phyloP scores from a whole-genome alignment of 2,888 invertebrate genomes.

The Parnassius glacialis region DNA sequence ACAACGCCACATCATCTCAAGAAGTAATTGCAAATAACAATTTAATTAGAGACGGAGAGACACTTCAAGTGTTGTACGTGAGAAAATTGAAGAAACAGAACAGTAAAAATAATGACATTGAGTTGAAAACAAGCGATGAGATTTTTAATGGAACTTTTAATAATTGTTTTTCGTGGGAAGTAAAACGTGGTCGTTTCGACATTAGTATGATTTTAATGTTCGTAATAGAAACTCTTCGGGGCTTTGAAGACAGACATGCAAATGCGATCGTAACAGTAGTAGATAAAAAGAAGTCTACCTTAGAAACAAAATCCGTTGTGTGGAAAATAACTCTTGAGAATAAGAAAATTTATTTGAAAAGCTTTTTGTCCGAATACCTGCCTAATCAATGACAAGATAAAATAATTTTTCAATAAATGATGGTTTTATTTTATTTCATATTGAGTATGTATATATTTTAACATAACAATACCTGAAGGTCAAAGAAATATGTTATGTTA shows the following conservation, averaged over 20 bases:
- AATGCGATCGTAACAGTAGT: slow-evolving; percentile 33
- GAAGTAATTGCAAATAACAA: slow-evolving; percentile 4
- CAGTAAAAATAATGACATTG: neutral
- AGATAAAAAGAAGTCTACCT: slow-evolving; percentile 23
- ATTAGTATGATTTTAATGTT: slow-evolving; percentile 28
- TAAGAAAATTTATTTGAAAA: slow-evolving; percentile 31
- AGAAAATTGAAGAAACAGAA: slow-evolving; percentile 2
- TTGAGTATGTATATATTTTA: neutral
- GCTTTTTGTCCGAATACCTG: slow-evolving; percentile 32
- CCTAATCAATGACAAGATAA: slow-evolving; percentile 18
- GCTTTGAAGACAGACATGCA: slow-evolving; percentile 24
- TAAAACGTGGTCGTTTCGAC: slow-evolving; percentile 17
- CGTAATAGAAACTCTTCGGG: slow-evolving; percentile 27
- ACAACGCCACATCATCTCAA: slow-evolving; percentile 19
- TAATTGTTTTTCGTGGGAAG: slow-evolving; percentile 16
- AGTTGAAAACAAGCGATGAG: slow-evolving; percentile 4
- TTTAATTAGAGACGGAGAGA: slow-evolving; percentile 10
- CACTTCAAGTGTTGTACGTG: slow-evolving; percentile 15
- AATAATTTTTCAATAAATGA: slow-evolving; percentile 2
- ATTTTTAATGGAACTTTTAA: neutral
- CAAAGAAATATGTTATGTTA: no score
- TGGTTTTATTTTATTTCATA: neutral
- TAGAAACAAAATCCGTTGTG: slow-evolving; percentile 29
- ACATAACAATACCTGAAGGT: no score
- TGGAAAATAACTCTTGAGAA: slow-evolving; percentile 33